Base-by-base conservation (phyloP, 2,113 vertebrate species). In the Aepyceros melampus region DNA sequence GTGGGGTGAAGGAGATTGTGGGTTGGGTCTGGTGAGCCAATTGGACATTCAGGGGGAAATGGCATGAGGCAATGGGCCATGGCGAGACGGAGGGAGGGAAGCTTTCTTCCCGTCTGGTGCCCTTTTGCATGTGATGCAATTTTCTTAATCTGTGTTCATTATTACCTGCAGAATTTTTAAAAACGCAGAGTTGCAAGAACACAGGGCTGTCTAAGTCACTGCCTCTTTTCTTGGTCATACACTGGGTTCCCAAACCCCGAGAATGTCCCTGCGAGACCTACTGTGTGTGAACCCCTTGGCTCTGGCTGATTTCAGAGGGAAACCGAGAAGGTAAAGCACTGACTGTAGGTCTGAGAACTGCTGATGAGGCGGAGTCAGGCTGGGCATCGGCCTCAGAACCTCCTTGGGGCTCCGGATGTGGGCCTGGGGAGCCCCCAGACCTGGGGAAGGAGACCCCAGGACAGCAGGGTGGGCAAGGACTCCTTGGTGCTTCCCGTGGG, bases 271-370 rank as follows among this genome's bases (percentile, higher is more conserved):
- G 3, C 1, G 33, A 56, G 82, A 7, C 7, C 12, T 6, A 1
- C 23, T 6, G 3, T 2, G 12, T 5, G 13, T 0, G 3, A 3
- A 2, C 6, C 10, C 25, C n/a, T 25, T 2, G n/a, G 29, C 19
- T 21, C 51, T 19, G 43, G 10, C 2, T 31, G 74, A 47, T 45
- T 8, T 33, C 8, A 2, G 83, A n/a, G 53, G 45, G 36, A 53
- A 21, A 43, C 15, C 1, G 9, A 89, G 29, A 45, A 5, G 74
- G 17, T 31, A 0, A 4, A 3, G 12, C 1, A 6, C 12, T 11
- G 3, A 1, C 11, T 9, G 4, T 0, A 1, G 58, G 49, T 10
- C 1, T 1, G 3, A 2, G 49, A 15, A 4, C 0, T 1, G 33
- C 49, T 1, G 5, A 3, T 0, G 33, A 19, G 9, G 15, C 0